Conservation (phyloP, 2,113 vertebrate species). For the Castor canadensis region DNA sequence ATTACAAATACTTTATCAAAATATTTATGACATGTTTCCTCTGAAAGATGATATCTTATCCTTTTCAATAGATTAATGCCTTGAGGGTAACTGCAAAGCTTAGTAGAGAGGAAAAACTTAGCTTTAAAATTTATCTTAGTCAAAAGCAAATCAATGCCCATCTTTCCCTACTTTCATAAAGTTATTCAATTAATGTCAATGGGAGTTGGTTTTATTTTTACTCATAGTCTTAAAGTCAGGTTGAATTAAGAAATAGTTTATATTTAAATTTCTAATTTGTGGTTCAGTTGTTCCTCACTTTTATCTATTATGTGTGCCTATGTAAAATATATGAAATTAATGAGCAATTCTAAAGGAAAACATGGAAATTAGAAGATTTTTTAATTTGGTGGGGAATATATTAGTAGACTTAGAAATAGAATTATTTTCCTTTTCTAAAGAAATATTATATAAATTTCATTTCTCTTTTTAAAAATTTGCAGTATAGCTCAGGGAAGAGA, state of each 20-base stretch:
- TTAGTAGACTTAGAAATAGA: neutral
- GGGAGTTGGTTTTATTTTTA: conserved; percentile 51
- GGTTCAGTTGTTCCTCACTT: neutral
- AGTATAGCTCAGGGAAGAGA: neutral
- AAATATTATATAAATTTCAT: neutral
- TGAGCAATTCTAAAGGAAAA: conserved; percentile 12
- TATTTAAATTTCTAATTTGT: conserved; percentile 71
- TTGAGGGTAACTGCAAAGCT: conserved; percentile 77
- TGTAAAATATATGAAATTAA: conserved; percentile 41
- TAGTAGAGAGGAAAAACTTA: conserved; percentile 79
- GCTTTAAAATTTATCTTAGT: conserved; percentile 79
- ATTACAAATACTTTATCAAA: conserved; percentile 86
- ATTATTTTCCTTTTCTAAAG: neutral
- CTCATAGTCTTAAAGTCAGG: conserved; percentile 62
- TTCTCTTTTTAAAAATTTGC: neutral
- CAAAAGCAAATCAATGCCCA: conserved; percentile 53
- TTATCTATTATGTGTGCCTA: conserved; percentile 13
- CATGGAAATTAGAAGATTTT: conserved; percentile 19
- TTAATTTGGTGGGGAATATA: neutral
- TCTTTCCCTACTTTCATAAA: conserved; percentile 44
- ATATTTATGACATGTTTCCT: conserved; percentile 84
- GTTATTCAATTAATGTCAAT: conserved; percentile 73
- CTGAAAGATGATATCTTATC: conserved; percentile 81
- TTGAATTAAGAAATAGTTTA: conserved; percentile 60
- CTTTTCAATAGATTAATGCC: conserved; percentile 81